Base-by-base conservation (phyloP, 2,888 invertebrate species). In the Drosophila atroscutellata region DNA sequence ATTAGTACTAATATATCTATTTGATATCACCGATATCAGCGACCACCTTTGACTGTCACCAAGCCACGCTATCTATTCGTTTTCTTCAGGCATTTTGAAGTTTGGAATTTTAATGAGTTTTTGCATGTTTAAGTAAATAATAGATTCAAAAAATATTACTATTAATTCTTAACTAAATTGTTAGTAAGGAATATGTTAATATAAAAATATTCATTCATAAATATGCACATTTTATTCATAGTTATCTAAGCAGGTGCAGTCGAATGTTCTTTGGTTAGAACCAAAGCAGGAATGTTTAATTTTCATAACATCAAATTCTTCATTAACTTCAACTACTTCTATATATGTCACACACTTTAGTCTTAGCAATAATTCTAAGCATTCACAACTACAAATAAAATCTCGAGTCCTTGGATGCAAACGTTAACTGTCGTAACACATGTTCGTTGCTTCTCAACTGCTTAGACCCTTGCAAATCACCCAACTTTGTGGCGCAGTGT, bases 1-100 rank as follows among this genome's bases (percentile, higher is more conserved):
- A 88, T 85, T 80, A 72, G 72, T 63, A 37, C 36, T 49, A 51
- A 47, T 63, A 42, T 26, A 20, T 13, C n/a, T 36, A 52, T 54
- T 62, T 71, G 45, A 71, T 70, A 24, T 37, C 30, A 24, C 58
- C 70, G 54, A 54, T 24, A 26, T 15, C 24, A 20, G 47, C 45
- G 39, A 52, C 45, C 58, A 52, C 66, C 47, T 9, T 32, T 18
- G 47, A 26, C 54, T 13, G n/a, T 30, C 26, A 9, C 26, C 30
- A 11, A 15, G 2, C 24, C 13, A 36, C 18, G 6, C 18, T 2
- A 55, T 20, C 15, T 7, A 36, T 24, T 36, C 34, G 5, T n/a
- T 50, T 18, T 28, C 28, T 9, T 28, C 26, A 9, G 9, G 32
- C 32, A 32, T 32, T 34, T 13, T 34, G 13, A n/a, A n/a, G n/a